phyloP scores from a whole-genome alignment of 2,113 vertebrate genomes.

The Boulengeromyrus knoepffleri region DNA sequence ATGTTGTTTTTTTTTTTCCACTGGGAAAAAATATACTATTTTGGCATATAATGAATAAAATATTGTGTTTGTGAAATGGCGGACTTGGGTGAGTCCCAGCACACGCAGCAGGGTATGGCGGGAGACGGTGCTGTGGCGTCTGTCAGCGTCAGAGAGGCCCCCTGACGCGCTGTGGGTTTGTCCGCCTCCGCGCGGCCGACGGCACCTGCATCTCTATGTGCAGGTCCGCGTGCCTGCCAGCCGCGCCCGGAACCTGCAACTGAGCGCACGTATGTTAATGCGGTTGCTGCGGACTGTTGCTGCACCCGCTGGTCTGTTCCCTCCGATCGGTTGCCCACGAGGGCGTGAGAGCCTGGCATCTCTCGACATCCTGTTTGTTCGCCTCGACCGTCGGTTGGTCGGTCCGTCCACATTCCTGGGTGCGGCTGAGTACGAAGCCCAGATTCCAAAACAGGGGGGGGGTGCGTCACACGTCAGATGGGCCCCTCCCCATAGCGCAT shows the following conservation, averaged over 20 bases:
- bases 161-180: background rate
- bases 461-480: slow-evolving; percentile 46
- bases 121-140: background rate
- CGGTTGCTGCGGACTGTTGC: background rate
- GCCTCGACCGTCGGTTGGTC: slow-evolving; percentile 39
- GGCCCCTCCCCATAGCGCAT: slow-evolving; percentile 20
- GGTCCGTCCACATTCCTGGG: slow-evolving; percentile 53
- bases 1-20: background rate
- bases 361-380: background rate
- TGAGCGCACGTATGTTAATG: background rate
- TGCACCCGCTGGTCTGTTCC: background rate
- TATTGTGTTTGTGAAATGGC: background rate
- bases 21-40: background rate
- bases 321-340: background rate
- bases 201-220: background rate
- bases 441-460: slow-evolving; percentile 33
- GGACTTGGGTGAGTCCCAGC: background rate
- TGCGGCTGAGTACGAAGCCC: slow-evolving; percentile 46
- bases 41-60: background rate
- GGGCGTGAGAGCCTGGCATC: background rate
- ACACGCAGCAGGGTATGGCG: background rate
- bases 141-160: background rate
- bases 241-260: background rate
- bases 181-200: background rate
- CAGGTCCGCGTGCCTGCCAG: background rate